Evolutionary conservation across 2,797 vertebrate genomes (phyloP), one percentile per base, ranked within the genome.

Genomic region (Gallinago nigripennis): DNA sequence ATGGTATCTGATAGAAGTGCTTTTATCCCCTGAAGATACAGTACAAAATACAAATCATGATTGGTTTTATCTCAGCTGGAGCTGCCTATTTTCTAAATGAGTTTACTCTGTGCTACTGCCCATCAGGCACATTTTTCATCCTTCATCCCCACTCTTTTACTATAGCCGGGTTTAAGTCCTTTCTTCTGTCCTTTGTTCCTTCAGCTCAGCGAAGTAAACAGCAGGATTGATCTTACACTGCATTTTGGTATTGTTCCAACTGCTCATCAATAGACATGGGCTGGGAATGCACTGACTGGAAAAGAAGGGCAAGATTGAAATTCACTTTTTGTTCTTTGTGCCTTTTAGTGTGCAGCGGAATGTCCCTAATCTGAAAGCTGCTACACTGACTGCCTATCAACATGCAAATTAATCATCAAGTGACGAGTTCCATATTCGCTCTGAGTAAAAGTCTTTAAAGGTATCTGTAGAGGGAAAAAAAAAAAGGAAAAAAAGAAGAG

Each of bases 21-120:
- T 98, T 99, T 99, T 98, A 99, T 99, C 98, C 98, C 98, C 98
- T 94, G 98, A 99, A 99, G 99, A 99, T 99, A 99, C 98, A 98
- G 98, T 98, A 98, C 98, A 98, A 99, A 99, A 98, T 98, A 99
- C 98, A 99, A 99, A 99, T 99, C 98, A 99, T 98, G 98, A 97
- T 98, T 98, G 98, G 98, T 98, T 99, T 99, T 99, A 99, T 99
- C 99, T 99, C 99, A 98, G 99, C 98, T 98, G 98, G 98, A 98
- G 98, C 98, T 98, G 98, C 98, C 98, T 98, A 98, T 99, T 99
- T 99, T 99, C 98, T 98, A 99, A 99, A 99, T 98, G 98, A 98
- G 97, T 98, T 98, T 99, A 98, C 98, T 98, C 98, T 98, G 98
- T 98, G 98, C 98, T 98, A 98, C 98, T 98, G 98, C 98, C 98